Conservation (phyloP, 2,888 invertebrate genomes). For the Drosophila meridionalis region DNA sequence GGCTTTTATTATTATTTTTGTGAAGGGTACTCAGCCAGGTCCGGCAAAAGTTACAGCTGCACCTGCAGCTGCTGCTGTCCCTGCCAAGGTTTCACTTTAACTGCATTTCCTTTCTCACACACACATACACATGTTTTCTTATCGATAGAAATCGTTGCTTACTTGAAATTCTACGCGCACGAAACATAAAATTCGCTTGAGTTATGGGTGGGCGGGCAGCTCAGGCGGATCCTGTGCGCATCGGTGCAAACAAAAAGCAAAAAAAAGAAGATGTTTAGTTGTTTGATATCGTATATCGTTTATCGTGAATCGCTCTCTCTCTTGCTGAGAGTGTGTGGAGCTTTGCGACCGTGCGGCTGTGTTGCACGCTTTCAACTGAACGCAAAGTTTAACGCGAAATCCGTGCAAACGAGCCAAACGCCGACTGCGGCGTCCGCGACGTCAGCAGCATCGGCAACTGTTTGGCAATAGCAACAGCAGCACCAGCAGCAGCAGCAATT, state of each 20-base stretch:
- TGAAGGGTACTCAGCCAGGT: slow-evolving; percentile 42
- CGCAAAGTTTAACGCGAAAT: slow-evolving; percentile 72
- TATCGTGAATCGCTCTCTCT: slow-evolving; percentile 38
- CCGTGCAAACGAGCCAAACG: slow-evolving; percentile 56
- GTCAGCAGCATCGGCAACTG: slow-evolving; percentile 43
- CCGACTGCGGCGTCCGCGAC: slow-evolving; percentile 20
- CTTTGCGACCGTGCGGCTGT: slow-evolving; percentile 74
- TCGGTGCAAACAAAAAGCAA: slow-evolving; percentile 18
- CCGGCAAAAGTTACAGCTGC: slow-evolving; percentile 14
- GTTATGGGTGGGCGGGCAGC: slow-evolving; percentile 6
- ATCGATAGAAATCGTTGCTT: slow-evolving; percentile 45
- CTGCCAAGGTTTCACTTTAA: slow-evolving; percentile 46
- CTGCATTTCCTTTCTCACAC: slow-evolving; percentile 43
- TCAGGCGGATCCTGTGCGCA: slow-evolving; percentile 42
- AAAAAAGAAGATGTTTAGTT: background rate
- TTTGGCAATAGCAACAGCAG: slow-evolving; percentile 53
- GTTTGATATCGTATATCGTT: slow-evolving; percentile 21
- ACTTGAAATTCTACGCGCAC: slow-evolving; percentile 63
- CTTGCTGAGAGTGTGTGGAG: slow-evolving; percentile 36
- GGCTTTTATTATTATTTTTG: slow-evolving; percentile 16
- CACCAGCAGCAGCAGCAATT: slow-evolving; percentile 20
- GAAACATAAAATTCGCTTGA: slow-evolving; percentile 10
- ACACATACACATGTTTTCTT: background rate
- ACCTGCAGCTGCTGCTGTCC: slow-evolving; percentile 20
- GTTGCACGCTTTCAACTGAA: slow-evolving; percentile 78